Conservation (phyloP, 92 coral and sea anemone genomes). For the Epizoanthus stellaris region DNA sequence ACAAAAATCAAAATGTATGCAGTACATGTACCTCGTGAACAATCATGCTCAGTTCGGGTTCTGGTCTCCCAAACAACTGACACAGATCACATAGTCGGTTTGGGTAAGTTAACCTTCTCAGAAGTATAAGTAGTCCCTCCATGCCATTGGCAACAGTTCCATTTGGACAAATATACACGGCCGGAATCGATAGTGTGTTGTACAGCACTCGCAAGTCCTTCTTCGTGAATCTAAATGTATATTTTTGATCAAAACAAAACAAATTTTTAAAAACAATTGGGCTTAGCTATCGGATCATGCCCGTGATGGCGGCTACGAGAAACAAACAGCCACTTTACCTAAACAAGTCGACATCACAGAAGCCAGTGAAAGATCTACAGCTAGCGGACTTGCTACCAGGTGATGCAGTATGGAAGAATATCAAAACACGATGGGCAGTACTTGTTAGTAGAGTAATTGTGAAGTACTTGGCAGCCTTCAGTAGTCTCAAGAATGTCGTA, state of each 20-base stretch:
- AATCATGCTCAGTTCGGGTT: constrained; percentile 74
- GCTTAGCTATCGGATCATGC: neutral
- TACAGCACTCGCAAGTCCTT: constrained; percentile 55
- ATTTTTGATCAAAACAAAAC: constrained; percentile 1
- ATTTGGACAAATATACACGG: constrained; percentile 66
- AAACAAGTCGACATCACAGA: neutral
- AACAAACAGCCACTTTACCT: constrained; percentile 7
- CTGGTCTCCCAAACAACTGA: constrained; percentile 68
- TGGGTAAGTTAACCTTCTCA: constrained; percentile 62
- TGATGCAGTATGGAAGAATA: neutral
- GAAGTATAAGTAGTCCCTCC: constrained; percentile 64
- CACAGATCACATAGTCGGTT: constrained; percentile 70
- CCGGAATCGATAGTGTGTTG: constrained; percentile 54
- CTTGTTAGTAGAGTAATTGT: neutral
- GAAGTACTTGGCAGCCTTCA: neutral
- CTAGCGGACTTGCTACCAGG: neutral
- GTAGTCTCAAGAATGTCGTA: no score
- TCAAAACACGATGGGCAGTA: neutral
- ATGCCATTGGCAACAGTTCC: constrained; percentile 76
- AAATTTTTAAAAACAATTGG: constrained; percentile 1
- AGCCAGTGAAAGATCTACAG: neutral
- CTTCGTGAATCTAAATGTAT: constrained; percentile 52
- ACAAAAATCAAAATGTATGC: no score
- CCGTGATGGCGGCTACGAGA: neutral
- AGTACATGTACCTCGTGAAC: constrained; percentile 60